Base-by-base conservation (phyloP, 2,113 vertebrate species). In the Collichthys lucidus region DNA sequence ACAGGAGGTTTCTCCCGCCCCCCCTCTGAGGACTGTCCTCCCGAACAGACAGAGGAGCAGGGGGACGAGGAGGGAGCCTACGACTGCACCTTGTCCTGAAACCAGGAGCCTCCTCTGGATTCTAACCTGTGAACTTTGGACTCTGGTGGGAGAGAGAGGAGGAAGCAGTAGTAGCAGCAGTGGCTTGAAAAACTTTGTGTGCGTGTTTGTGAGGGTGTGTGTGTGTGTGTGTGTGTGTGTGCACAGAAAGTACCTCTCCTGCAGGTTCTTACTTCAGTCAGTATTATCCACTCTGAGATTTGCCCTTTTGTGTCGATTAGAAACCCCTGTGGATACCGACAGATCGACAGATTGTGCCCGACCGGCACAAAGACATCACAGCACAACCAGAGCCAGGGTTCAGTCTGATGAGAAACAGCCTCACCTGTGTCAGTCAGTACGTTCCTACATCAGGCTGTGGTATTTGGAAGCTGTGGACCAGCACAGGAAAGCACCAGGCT, bases 31-130 rank as follows among this genome's bases (percentile, higher is more conserved):
- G 95, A 96, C 84, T 85, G 92, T 59, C 74, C 86, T 4, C 93
- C 96, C 3, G 95, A 96, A 49, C 92, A 94, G 74, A 84, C 78
- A 2, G 93, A 95, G 82, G 95, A 97, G 40, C 96, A 96, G 75
- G 87, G 86, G 9, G 94, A 95, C 31, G 97, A 97, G 49, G 97
- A 98, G 79, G 96, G 96, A 22, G 90, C 94, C 75, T 99, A 98
- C 0, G 98, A 99, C 93, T 99, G 98, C 91, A 93, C 93, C 65
- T 92, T 99, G 86, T 99, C 97, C 73, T 99, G 96, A 97, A 88
- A 47, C 19, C 24, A 4, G 15, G 22, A 16, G 47, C 79, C 69
- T 72, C 79, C 73, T 62, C 64, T 19, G 65, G 57, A 83, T 82
- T 77, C 42, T 11, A 47, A 88, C 80, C 77, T 82, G 74, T 87